phyloP scores from a whole-genome alignment of 1,140 invertebrate species.

The Drosophila aff. region DNA sequence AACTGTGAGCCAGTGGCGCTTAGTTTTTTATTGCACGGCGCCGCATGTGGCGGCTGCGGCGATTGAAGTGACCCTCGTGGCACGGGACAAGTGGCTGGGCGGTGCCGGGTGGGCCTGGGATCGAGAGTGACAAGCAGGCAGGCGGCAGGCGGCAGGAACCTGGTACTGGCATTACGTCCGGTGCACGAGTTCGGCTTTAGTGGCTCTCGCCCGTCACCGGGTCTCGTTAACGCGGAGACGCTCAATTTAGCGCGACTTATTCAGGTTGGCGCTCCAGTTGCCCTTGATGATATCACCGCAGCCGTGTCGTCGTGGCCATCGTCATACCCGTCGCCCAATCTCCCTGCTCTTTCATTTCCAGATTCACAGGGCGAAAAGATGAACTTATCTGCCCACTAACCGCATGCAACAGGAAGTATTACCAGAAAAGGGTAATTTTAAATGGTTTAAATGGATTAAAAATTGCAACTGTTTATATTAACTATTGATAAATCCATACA shows the following conservation, averaged over 20 bases:
- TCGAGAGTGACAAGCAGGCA: slow-evolving; percentile 21
- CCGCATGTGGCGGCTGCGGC: slow-evolving; percentile 67
- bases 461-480: not conserved
- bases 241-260: slow-evolving; percentile 78
- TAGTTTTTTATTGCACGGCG: slow-evolving; percentile 64
- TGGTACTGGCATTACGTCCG: slow-evolving; percentile 70
- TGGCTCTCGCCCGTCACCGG: slow-evolving; percentile 57
- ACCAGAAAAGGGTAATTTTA: not conserved
- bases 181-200: slow-evolving; percentile 72
- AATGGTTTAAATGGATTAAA: not conserved
- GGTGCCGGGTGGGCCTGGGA: slow-evolving; percentile 17
- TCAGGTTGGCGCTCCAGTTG: slow-evolving; percentile 58
- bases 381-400: not conserved
- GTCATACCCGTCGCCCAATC: slow-evolving; percentile 5
- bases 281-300: slow-evolving; percentile 78
- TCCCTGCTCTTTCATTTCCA: not conserved
- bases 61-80: slow-evolving; percentile 22
- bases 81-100: slow-evolving; percentile 4
- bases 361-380: not conserved
- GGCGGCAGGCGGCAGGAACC: slow-evolving; percentile 51
- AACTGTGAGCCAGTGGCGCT: slow-evolving; percentile 55
- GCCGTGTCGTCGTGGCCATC: slow-evolving; percentile 31
- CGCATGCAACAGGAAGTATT: not conserved
- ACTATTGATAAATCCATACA: not conserved
- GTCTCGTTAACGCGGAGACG: slow-evolving; percentile 80